These are phyloP conservation scores for Todiramphus chloris DNA, from an alignment of 2,113 vertebrate genomes.

Conservation along the genomic window DNA sequence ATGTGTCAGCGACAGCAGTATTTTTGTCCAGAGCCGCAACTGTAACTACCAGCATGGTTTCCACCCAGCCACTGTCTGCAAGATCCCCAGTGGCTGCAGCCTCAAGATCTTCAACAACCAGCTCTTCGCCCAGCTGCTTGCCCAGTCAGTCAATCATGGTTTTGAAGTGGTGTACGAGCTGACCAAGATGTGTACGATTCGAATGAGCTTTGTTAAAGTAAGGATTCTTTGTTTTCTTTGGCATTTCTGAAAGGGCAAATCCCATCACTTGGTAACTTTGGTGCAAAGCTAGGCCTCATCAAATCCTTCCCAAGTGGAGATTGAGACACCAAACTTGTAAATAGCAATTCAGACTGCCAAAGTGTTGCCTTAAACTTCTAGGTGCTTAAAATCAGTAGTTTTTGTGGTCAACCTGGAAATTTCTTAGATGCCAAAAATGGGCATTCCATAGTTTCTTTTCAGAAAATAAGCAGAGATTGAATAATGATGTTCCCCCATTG, in stretches of 20 bases:
- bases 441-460: not conserved
- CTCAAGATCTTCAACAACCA: constrained; percentile 99
- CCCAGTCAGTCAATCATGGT: constrained; percentile 95
- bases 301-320: not conserved
- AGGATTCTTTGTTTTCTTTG: constrained; percentile 25
- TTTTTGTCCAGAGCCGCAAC: constrained; percentile 98
- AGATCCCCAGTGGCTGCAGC: constrained; percentile 98
- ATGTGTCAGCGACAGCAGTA: constrained; percentile 97
- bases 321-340: not conserved
- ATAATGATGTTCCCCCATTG: not conserved
- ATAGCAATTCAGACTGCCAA: not conserved
- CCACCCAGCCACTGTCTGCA: constrained; percentile 95
- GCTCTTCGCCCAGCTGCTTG: constrained; percentile 94
- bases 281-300: not conserved
- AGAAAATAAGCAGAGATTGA: not conserved
- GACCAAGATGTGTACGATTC: constrained; percentile 98
- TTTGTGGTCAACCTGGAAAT: not conserved
- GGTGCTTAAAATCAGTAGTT: not conserved
- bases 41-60: constrained; percentile 98
- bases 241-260: not conserved
- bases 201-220: constrained; percentile 99
- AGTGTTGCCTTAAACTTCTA: not conserved
- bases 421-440: not conserved
- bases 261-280: not conserved
- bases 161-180: constrained; percentile 98